Evolutionary conservation across 2,797 vertebrate genomes (phyloP).

Genomic region (Rousettus madagascariensis): DNA sequence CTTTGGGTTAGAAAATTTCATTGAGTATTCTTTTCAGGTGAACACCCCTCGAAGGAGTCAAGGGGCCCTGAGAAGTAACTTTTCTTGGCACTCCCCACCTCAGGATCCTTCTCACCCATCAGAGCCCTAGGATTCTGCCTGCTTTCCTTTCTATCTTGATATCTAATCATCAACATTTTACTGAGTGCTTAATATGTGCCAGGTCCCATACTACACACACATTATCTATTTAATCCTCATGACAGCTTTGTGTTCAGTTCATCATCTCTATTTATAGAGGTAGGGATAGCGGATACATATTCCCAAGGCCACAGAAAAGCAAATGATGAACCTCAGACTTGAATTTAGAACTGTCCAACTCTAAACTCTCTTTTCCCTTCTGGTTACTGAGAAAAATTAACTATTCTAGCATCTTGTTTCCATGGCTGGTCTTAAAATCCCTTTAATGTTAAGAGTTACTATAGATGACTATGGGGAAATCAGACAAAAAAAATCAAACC

Average conservation of each 20-base stretch:
- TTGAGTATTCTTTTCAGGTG: not conserved
- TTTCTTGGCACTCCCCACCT: rapidly evolving
- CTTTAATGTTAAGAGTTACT: not conserved
- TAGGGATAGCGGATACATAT: not conserved
- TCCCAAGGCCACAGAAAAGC: not conserved
- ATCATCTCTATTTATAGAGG: not conserved
- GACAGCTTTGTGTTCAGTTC: not conserved
- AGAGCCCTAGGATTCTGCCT: not conserved
- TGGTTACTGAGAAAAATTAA: not conserved
- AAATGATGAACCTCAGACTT: not conserved
- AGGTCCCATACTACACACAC: not conserved
- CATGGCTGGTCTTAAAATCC: not conserved
- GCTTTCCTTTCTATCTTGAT: not conserved
- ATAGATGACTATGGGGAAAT: not conserved
- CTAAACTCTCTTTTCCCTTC: not conserved
- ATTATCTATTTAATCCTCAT: not conserved
- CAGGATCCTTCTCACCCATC: not conserved
- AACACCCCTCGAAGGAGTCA: not conserved
- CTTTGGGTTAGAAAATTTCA: not conserved
- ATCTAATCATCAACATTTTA: not conserved
- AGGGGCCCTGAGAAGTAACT: too few species aligned
- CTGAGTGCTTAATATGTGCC: not conserved
- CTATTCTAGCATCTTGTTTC: not conserved
- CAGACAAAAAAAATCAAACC: not conserved
- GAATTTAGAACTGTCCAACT: not conserved